Evolutionary conservation across 1,140 invertebrate genomes (phyloP).

Genomic region (Apis cerana): DNA sequence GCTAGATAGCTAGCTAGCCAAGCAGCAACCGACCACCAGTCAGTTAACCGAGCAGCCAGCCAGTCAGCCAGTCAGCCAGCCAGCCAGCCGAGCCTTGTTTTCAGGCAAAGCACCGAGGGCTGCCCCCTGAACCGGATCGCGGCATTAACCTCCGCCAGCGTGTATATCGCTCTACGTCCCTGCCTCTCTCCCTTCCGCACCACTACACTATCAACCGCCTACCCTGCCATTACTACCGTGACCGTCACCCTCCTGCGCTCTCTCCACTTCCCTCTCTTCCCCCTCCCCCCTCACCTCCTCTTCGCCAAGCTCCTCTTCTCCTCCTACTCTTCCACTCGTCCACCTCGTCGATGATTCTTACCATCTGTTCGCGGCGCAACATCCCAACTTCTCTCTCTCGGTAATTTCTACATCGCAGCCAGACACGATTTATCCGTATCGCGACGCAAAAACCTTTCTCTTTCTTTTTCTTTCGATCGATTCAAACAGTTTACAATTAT

Average conservation of each 20-base stretch:
- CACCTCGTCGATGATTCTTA: conserved; percentile 52
- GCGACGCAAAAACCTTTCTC: background rate
- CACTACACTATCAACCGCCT: conserved; percentile 49
- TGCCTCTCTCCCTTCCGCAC: conserved; percentile 49
- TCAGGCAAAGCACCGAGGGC: conserved; percentile 65
- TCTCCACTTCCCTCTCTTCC: conserved; percentile 14
- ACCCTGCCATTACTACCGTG: conserved; percentile 52
- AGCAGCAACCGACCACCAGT: conserved; percentile 18
- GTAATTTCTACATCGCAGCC: conserved; percentile 44
- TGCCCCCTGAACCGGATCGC: conserved; percentile 77
- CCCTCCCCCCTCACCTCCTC: conserved; percentile 11
- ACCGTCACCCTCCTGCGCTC: conserved; percentile 43
- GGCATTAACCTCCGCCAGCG: conserved; percentile 72
- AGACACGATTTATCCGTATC: background rate
- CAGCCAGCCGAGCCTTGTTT: conserved; percentile 67
- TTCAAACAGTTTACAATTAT: no score
- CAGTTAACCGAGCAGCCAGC: conserved; percentile 16
- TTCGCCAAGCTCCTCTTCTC: conserved; percentile 12
- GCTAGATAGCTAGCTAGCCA: background rate
- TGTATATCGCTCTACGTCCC: conserved; percentile 63
- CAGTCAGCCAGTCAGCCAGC: conserved; percentile 12
- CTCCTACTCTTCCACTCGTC: conserved; percentile 29
- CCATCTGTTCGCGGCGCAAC: conserved; percentile 49
- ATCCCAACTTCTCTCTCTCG: conserved; percentile 29
- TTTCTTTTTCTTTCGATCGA: no score